Conservation (phyloP, 2,888 invertebrate species). For the Dasysyrphus albostriatus region DNA sequence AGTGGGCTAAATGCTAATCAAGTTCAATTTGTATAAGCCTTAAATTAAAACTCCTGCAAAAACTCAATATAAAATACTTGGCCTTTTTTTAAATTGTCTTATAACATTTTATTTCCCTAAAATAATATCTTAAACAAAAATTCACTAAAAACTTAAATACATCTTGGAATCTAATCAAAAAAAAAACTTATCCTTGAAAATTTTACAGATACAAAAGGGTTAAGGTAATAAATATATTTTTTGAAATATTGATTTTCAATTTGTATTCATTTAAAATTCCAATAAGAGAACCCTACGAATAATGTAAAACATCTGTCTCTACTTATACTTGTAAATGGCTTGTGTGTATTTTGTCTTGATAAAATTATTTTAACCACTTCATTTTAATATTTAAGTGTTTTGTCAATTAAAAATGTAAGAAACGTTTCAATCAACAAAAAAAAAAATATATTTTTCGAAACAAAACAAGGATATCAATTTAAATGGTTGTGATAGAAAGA, state of each 20-base stretch:
- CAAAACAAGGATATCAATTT: slow-evolving; percentile 58
- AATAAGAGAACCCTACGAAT: neutral
- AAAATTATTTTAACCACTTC: slow-evolving; percentile 50
- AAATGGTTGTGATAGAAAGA: slow-evolving; percentile 31
- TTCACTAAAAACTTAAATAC: neutral
- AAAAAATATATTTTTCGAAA: slow-evolving; percentile 3
- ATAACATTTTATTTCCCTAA: neutral
- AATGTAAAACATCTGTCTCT: slow-evolving; percentile 53
- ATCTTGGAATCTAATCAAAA: neutral
- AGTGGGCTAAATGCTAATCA: too few relatives aligned
- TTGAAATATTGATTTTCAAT: slow-evolving; percentile 46
- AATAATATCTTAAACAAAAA: neutral
- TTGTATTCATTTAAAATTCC: slow-evolving; percentile 62
- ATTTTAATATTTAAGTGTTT: slow-evolving; percentile 47
- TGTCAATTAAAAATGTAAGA: slow-evolving; percentile 65
- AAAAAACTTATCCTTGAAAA: neutral
- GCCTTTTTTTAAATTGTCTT: too few relatives aligned
- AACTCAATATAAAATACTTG: too few relatives aligned
- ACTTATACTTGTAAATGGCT: neutral
- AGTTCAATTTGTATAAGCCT: too few relatives aligned
- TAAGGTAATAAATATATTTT: neutral
- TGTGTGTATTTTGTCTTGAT: slow-evolving; percentile 15
- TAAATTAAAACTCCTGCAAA: too few relatives aligned
- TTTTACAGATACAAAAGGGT: neutral
- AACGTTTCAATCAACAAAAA: slow-evolving; percentile 16